A percentile compares a stretch with the other conserved stretches of the same genome.
Evolutionary conservation across 2,888 invertebrate species (phyloP).

Genomic region (Dione vanillae): DNA sequence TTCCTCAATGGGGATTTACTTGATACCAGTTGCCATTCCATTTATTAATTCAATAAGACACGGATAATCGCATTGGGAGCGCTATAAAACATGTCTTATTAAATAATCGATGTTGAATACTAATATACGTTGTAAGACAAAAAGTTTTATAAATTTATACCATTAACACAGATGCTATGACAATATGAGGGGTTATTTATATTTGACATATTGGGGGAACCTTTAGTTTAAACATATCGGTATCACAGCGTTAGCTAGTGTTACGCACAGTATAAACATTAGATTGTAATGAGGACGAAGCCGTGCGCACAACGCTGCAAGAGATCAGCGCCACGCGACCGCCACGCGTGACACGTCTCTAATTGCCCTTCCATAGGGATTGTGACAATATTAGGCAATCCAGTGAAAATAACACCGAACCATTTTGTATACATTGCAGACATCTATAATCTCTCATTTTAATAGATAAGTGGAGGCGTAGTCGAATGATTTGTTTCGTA

Average conservation of each 20-base stretch:
- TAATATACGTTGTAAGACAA: neutral
- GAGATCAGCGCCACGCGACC: slow-evolving; percentile 66
- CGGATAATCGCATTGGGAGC: slow-evolving; percentile 56
- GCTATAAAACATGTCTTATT: slow-evolving; percentile 54
- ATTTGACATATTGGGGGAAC: slow-evolving; percentile 30
- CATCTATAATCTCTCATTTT: slow-evolving; percentile 82
- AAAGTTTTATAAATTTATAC: neutral
- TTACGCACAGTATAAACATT: slow-evolving; percentile 73
- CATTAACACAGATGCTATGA: slow-evolving; percentile 9
- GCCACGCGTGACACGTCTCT: slow-evolving; percentile 80
- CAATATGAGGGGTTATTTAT: slow-evolving; percentile 27
- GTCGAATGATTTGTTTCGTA: slow-evolving; percentile 75
- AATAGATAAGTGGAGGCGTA: slow-evolving; percentile 82
- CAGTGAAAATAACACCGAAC: slow-evolving; percentile 82
- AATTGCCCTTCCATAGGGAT: slow-evolving; percentile 80
- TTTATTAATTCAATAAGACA: slow-evolving; percentile 71
- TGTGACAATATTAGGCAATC: slow-evolving; percentile 83
- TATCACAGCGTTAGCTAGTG: slow-evolving; percentile 58
- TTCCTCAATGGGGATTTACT: slow-evolving; percentile 76
- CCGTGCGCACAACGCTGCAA: slow-evolving; percentile 59
- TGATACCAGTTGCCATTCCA: slow-evolving; percentile 73
- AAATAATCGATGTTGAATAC: slow-evolving; percentile 42
- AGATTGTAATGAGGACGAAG: slow-evolving; percentile 64
- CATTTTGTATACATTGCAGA: slow-evolving; percentile 66
- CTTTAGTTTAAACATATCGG: slow-evolving; percentile 61